Conservation (phyloP, 2,888 invertebrate species). For the Volucella inanis region DNA sequence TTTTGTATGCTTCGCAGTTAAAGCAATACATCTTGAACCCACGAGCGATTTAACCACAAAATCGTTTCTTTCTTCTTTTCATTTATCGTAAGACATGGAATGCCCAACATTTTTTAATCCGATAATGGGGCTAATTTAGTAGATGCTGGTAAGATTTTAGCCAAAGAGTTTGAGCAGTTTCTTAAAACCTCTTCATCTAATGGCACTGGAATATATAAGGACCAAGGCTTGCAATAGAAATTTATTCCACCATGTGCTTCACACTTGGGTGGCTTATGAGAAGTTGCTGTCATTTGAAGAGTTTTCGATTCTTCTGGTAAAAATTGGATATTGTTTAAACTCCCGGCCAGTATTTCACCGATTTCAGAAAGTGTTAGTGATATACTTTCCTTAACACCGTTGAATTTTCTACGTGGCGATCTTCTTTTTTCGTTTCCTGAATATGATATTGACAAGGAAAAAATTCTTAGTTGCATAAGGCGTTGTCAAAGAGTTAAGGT, state of each 20-base stretch:
- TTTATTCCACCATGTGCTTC: slow-evolving; percentile 5
- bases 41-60: neutral
- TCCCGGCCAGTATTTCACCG: neutral
- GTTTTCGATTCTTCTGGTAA: neutral
- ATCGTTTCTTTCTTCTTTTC: neutral
- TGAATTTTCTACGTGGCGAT: too few species aligned
- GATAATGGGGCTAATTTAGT: neutral
- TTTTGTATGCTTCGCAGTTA: slow-evolving; percentile 4
- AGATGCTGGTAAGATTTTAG: neutral
- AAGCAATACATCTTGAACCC: neutral
- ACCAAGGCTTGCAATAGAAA: neutral
- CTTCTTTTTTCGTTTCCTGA: too few species aligned
- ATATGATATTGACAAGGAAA: too few species aligned
- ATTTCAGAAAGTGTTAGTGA: too few species aligned
- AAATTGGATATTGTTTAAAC: slow-evolving; percentile 1
- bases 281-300: too few species aligned
- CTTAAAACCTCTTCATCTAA: neutral
- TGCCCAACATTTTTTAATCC: neutral
- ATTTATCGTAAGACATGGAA: neutral
- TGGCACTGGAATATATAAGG: neutral
- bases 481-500: too few species aligned
- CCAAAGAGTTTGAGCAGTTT: neutral
- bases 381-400: too few species aligned
- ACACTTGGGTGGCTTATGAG: neutral
- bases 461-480: too few species aligned